Conservation (phyloP, 2,888 invertebrate species). For the Drosophila falleni region DNA sequence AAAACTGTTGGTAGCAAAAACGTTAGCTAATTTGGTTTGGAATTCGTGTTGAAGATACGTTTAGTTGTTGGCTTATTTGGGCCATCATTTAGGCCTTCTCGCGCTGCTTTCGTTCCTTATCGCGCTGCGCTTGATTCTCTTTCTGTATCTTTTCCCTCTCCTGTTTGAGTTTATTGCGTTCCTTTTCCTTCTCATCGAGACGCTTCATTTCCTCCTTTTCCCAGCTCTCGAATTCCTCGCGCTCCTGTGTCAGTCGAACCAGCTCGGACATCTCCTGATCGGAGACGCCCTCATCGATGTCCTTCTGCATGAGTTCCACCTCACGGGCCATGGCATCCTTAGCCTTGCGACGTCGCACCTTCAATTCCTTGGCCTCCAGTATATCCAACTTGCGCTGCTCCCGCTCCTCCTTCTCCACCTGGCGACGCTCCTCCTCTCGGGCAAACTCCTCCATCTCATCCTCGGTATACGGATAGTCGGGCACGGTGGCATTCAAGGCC, state of each 20-base stretch:
- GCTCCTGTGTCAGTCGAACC: slow-evolving; percentile 43
- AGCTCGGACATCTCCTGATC: slow-evolving; percentile 55
- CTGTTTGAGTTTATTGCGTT: slow-evolving; percentile 33
- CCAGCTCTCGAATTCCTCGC: slow-evolving; percentile 59
- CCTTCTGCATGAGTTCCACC: slow-evolving; percentile 67
- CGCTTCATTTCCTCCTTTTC: slow-evolving; percentile 63
- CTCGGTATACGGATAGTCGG: slow-evolving; percentile 68
- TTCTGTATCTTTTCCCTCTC: slow-evolving; percentile 39
- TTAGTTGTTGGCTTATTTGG: not conserved
- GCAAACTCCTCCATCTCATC: slow-evolving; percentile 63
- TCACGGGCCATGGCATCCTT: slow-evolving; percentile 62
- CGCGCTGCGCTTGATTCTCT: slow-evolving; percentile 37
- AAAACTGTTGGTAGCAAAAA: slow-evolving; percentile 2
- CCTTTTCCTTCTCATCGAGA: slow-evolving; percentile 46
- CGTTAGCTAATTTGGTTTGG: not conserved
- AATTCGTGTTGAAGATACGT: not conserved
- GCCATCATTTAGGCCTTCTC: slow-evolving; percentile 12
- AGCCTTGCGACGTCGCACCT: slow-evolving; percentile 62
- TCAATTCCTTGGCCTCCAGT: slow-evolving; percentile 51
- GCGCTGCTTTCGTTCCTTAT: slow-evolving; percentile 49
- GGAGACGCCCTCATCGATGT: slow-evolving; percentile 53
- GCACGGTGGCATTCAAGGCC: slow-evolving; percentile 26
- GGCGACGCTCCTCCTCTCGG: slow-evolving; percentile 54
- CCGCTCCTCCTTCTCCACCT: slow-evolving; percentile 48
- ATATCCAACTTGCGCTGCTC: slow-evolving; percentile 44